These are phyloP conservation scores for Lepilemur septentrionalis DNA, from an alignment of 2,797 vertebrate species.

Conservation along the genomic window DNA sequence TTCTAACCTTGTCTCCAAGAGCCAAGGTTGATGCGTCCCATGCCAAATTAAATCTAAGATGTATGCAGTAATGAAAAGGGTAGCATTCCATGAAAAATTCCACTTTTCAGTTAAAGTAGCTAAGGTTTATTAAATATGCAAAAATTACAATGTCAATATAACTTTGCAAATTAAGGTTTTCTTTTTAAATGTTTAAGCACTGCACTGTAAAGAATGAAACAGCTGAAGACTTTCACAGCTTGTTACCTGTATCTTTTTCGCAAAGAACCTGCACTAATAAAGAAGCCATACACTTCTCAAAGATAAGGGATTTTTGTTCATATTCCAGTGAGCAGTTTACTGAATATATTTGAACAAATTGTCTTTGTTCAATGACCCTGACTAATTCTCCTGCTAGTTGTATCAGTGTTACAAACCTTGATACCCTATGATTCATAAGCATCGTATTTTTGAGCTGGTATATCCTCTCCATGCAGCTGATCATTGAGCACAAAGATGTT, in stretches of 20 bases:
- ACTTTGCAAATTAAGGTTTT: constrained; percentile 75
- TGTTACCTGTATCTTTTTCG: constrained; percentile 52
- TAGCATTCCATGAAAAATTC: constrained; percentile 81
- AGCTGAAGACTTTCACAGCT: constrained; percentile 41
- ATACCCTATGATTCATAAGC: neutral
- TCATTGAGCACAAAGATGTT: constrained; percentile 46
- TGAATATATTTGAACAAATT: constrained; percentile 71
- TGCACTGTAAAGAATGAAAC: constrained; percentile 48
- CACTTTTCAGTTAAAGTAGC: constrained; percentile 75
- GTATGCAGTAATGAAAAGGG: constrained; percentile 79
- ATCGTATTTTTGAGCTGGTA: constrained; percentile 7
- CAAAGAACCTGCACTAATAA: constrained; percentile 45
- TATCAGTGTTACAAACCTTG: constrained; percentile 46
- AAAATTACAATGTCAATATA: constrained; percentile 75
- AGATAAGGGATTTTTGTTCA: constrained; percentile 48
- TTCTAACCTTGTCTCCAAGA: constrained; percentile 82
- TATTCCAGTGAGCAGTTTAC: constrained; percentile 59
- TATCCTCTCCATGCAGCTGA: neutral
- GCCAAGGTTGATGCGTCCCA: constrained; percentile 83
- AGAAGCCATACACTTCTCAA: constrained; percentile 25
- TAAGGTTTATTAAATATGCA: constrained; percentile 80
- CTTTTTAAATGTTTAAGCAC: constrained; percentile 32
- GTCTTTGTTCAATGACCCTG: constrained; percentile 67
- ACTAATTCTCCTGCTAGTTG: constrained; percentile 55
- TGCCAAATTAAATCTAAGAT: constrained; percentile 82